Conservation (phyloP, 2,797 vertebrate genomes). For the Momotus momota region DNA sequence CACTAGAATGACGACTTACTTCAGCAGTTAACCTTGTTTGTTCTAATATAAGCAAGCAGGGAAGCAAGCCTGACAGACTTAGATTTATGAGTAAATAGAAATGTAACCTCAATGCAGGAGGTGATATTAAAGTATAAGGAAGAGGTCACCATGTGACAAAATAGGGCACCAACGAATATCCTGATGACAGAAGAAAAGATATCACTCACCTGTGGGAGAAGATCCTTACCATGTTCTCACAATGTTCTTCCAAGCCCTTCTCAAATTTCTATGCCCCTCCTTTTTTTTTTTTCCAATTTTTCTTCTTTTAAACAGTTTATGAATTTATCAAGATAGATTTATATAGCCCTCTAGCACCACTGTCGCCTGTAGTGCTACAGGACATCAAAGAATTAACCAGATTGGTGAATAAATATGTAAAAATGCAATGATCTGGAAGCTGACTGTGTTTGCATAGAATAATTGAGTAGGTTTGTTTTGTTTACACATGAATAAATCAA, state of each 20-base stretch:
- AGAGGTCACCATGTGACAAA: background rate
- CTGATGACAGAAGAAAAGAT: background rate
- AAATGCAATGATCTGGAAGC: slow-evolving; percentile 49
- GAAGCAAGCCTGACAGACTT: background rate
- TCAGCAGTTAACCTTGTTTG: background rate
- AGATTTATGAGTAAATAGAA: background rate
- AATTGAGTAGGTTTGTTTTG: slow-evolving; percentile 49
- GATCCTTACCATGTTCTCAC: background rate
- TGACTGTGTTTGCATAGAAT: slow-evolving; percentile 51
- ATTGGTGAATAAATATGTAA: slow-evolving; percentile 42
- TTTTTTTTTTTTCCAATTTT: background rate
- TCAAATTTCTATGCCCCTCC: background rate
- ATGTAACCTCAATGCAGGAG: background rate
- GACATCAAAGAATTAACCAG: slow-evolving; percentile 1
- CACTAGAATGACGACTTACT: background rate
- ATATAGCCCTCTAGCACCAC: background rate
- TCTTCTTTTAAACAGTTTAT: background rate
- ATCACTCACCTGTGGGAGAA: background rate
- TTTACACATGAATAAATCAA: slow-evolving; percentile 46
- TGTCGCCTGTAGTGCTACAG: background rate
- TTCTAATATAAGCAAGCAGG: background rate
- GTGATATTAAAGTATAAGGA: background rate
- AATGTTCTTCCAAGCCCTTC: background rate
- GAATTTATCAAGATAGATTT: background rate
- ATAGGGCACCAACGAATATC: background rate